Conservation (phyloP, 2,113 vertebrate genomes). For the Spermophilus dauricus region DNA sequence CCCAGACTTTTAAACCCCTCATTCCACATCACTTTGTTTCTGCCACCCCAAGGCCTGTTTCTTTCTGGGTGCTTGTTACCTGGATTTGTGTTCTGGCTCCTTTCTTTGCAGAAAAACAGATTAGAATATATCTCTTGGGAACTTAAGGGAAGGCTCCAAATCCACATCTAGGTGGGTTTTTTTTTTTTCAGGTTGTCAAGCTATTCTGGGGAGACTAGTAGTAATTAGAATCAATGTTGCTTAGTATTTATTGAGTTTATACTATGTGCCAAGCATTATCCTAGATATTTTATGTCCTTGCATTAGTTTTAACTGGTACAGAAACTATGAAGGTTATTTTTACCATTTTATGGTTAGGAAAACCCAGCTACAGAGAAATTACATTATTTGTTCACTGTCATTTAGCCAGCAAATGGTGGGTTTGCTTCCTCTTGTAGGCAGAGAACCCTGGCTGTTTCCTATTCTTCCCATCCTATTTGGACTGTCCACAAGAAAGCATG, state of each 20-base stretch:
- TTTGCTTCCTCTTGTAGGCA: not conserved
- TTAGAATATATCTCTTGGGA: not conserved
- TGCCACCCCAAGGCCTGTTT: not conserved
- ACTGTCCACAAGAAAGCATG: not conserved
- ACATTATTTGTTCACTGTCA: not conserved
- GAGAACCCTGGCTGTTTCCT: not conserved
- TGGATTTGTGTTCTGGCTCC: not conserved
- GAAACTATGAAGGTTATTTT: not conserved
- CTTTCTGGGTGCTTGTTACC: not conserved
- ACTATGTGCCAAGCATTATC: not conserved
- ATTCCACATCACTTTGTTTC: not conserved
- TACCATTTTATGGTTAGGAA: not conserved
- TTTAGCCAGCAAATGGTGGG: not conserved
- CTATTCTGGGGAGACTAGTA: not conserved
- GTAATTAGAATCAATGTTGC: fast-evolving
- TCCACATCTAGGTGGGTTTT: too few species aligned
- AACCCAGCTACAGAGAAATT: not conserved
- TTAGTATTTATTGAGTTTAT: not conserved
- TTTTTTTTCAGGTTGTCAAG: not conserved
- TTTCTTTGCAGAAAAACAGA: slow-evolving; percentile 8
- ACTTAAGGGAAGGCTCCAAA: not conserved
- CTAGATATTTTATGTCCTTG: not conserved
- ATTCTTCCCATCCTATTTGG: not conserved
- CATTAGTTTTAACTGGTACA: not conserved
- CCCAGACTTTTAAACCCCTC: not conserved